phyloP scores from a whole-genome alignment of 2,888 invertebrate genomes.

The Slavum lentiscoides region DNA sequence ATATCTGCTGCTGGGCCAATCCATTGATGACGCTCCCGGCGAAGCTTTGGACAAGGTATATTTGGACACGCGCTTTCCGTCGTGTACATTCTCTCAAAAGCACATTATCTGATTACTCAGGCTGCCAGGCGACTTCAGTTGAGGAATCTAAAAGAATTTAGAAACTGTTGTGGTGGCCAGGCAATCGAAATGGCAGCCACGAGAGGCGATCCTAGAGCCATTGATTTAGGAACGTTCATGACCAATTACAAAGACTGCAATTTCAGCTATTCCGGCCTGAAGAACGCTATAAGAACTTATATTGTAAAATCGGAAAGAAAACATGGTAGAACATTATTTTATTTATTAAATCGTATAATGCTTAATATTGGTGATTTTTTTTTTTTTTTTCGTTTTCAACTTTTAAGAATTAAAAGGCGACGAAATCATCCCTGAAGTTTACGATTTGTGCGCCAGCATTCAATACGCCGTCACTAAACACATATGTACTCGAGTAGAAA shows the following conservation, averaged over 20 bases:
- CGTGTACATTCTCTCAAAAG: background rate
- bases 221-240: constrained; percentile 71
- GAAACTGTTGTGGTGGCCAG: constrained; percentile 77
- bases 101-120: constrained; percentile 59
- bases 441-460: constrained; percentile 85
- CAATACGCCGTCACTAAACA: constrained; percentile 76
- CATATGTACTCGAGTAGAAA: constrained; percentile 77
- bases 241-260: constrained; percentile 74
- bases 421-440: constrained; percentile 72
- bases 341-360: background rate
- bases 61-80: background rate
- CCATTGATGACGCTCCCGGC: constrained; percentile 86
- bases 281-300: constrained; percentile 66
- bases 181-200: constrained; percentile 82
- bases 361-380: background rate
- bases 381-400: constrained; percentile 4
- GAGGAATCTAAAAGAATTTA: constrained; percentile 73
- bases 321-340: constrained; percentile 60
- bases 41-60: constrained; percentile 89
- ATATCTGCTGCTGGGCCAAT: constrained; percentile 79
- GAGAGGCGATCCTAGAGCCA: constrained; percentile 68
- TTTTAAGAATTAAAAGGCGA: constrained; percentile 66
- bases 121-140: constrained; percentile 81
- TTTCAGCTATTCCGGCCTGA: constrained; percentile 87
- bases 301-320: constrained; percentile 67